phyloP scores from a whole-genome alignment of 2,888 invertebrate species.

The Mesodorylaimus sp. region DNA sequence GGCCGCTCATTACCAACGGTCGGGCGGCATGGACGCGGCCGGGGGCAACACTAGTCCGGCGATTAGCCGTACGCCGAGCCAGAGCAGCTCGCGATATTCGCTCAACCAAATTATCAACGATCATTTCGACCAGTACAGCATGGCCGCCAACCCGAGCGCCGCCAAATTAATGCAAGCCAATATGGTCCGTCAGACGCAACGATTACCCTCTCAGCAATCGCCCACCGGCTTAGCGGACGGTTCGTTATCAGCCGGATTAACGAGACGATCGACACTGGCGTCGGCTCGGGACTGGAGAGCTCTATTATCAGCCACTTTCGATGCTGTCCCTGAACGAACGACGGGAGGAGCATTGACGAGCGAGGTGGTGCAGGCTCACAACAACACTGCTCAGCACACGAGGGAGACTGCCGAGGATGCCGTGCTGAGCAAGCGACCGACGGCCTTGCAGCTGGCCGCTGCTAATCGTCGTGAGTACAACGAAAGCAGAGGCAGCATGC shows the following conservation, averaged over 20 bases:
- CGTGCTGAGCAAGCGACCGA: slow-evolving; percentile 10
- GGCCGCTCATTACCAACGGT: no score
- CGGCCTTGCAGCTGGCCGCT: slow-evolving; percentile 13
- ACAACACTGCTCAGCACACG: no score
- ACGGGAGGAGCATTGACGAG: background rate
- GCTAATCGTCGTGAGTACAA: slow-evolving; percentile 40
- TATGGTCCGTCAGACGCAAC: background rate
- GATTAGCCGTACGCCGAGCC: background rate
- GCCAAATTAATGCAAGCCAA: slow-evolving; percentile 14
- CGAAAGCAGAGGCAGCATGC: slow-evolving; percentile 85
- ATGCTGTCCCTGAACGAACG: background rate
- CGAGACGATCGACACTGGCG: slow-evolving; percentile 4
- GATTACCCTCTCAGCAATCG: slow-evolving; percentile 6
- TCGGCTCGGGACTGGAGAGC: slow-evolving; percentile 15
- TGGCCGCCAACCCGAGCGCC: slow-evolving; percentile 15
- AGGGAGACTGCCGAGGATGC: slow-evolving; percentile 13
- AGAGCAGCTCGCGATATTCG: slow-evolving; percentile 3
- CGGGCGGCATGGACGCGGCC: background rate
- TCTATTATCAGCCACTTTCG: background rate
- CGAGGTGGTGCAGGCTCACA: slow-evolving; percentile 4
- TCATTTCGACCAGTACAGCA: slow-evolving; percentile 73
- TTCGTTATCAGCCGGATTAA: slow-evolving; percentile 1
- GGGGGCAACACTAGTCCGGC: background rate
- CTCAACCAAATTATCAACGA: slow-evolving; percentile 45
- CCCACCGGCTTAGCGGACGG: slow-evolving; percentile 10